phyloP scores from a whole-genome alignment of 2,888 invertebrate species.

The Drosophila suboccidentalis region DNA sequence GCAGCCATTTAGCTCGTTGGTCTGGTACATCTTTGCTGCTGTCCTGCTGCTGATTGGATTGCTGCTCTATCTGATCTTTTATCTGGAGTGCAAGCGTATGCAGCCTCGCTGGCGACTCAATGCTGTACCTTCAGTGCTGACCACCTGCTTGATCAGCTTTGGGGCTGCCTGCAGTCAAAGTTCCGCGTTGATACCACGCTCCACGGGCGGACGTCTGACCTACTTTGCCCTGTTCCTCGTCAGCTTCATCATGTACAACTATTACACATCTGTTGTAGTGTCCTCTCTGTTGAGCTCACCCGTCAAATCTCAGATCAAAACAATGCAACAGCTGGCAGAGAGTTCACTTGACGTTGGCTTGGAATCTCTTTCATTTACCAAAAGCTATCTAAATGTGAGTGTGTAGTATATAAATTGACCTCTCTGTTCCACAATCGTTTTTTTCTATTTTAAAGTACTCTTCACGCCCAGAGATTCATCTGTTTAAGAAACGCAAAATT shows the following conservation, averaged over 20 bases:
- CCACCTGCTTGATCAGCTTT: conserved; percentile 84
- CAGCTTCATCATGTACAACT: conserved; percentile 87
- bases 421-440: neutral
- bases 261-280: conserved; percentile 89
- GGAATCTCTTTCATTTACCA: conserved; percentile 85
- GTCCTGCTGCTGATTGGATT: conserved; percentile 81
- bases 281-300: conserved; percentile 88
- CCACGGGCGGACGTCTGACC: conserved; percentile 84
- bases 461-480: conserved; percentile 63
- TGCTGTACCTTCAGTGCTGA: conserved; percentile 79
- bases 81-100: conserved; percentile 65
- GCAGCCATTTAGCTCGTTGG: conserved; percentile 87
- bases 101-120: conserved; percentile 39
- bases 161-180: conserved; percentile 87
- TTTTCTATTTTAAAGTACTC: conserved; percentile 52
- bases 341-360: conserved; percentile 87
- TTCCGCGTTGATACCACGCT: conserved; percentile 85
- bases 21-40: conserved; percentile 87
- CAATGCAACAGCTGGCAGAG: conserved; percentile 86
- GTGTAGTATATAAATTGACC: too few relatives aligned
- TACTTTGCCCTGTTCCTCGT: conserved; percentile 77
- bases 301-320: conserved; percentile 86
- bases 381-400: conserved; percentile 80
- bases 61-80: conserved; percentile 83
- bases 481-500: conserved; percentile 68